Evolutionary conservation across 1,140 invertebrate species (phyloP), one percentile per base, ranked within the genome.

Genomic region (Arion vulgaris): DNA sequence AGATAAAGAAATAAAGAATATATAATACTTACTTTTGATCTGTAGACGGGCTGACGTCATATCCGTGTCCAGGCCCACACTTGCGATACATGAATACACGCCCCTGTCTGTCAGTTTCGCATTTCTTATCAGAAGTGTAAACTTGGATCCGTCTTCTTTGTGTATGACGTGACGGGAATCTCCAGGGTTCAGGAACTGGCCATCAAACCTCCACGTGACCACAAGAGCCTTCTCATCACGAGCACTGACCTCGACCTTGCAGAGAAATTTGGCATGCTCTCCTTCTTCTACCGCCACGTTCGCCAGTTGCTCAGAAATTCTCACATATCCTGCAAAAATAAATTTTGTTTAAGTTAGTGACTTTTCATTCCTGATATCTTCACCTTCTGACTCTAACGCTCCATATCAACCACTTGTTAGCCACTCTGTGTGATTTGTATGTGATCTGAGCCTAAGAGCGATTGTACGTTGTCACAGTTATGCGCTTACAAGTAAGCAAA

Each of bases 21-120:
- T n/a, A n/a, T n/a, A n/a, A n/a, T 45, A 84, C 72, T 82, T 83
- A 95, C 95, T 95, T 94, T 98, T 97, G 17, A 99, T 97, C 82
- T 94, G 96, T 1, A 99, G 93, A 71, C 95, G 96, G 9, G 98
- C 97, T 85, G 95, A 94, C 0, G 96, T 96, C 2, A 94, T 94
- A 1, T 95, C 95, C 85, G 96, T 95, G 91, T 99, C 98, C 39
- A 98, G 93, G 7, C 95, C 94, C 0, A 98, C 99, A 51, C 93
- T 94, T 0, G 98, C 98, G 34, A 98, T 94, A 92, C 98, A 99
- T 0, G 97, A 98, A 89, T 99, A 99, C 73, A 94, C 94, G 23
- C 97, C 98, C 2, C 97, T 97, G 92, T 99, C 97, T 62, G 97
- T 92, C 92, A 98, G 97, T n/a, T 95, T 96, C 17, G 97, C 97